Conservation (phyloP, 2,888 invertebrate species). For the Caenorhabditis sinica region DNA sequence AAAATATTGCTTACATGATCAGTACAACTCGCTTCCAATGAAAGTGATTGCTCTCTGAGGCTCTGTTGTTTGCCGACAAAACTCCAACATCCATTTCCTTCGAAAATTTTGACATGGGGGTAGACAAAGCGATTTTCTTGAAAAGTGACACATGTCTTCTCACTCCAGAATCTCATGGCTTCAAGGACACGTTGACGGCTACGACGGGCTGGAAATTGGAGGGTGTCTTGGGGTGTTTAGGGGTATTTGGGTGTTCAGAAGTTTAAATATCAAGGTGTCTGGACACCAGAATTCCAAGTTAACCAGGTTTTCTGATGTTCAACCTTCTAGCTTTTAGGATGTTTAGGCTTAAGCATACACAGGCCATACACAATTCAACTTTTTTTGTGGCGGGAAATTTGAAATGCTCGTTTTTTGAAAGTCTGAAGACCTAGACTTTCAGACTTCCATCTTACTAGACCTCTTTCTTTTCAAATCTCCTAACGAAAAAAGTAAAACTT, state of each 20-base stretch:
- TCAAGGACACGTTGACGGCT: constrained; percentile 57
- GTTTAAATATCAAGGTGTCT: neutral
- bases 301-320: no score
- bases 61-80: constrained; percentile 69
- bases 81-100: constrained; percentile 70
- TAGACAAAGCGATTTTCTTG: constrained; percentile 52
- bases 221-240: neutral
- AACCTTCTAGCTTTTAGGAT: no score
- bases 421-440: no score
- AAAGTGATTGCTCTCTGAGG: constrained; percentile 60
- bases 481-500: constrained; percentile 10
- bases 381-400: no score
- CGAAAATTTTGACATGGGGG: constrained; percentile 56
- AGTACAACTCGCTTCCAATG: constrained; percentile 64
- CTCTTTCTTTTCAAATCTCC: no score
- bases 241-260: neutral
- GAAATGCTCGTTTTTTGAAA: no score
- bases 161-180: constrained; percentile 67
- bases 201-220: constrained; percentile 43
- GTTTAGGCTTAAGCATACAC: no score
- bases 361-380: no score
- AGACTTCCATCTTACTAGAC: no score
- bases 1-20: constrained; percentile 59
- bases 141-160: constrained; percentile 67
- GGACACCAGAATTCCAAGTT: no score